Percentiles rank a stretch among this genome's conserved stretches.
phyloP scores from a whole-genome alignment of 2,113 vertebrate genomes.

The Megaceryle maxima region DNA sequence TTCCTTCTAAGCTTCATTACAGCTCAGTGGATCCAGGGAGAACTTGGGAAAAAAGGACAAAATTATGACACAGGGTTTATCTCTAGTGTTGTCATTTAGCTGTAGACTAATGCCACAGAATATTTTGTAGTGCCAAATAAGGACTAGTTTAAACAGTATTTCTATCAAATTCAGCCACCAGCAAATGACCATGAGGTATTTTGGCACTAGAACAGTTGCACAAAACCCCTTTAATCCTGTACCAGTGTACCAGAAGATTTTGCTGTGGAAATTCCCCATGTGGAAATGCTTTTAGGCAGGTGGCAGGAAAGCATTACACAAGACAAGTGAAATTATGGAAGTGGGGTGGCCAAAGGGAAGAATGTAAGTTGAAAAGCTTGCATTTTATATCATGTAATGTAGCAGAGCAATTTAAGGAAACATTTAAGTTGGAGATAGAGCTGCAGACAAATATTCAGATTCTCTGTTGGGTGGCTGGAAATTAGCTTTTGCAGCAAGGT shows the following conservation, averaged over 20 bases:
- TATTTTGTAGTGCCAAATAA: neutral
- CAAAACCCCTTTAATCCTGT: neutral
- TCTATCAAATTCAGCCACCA: neutral
- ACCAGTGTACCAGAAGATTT: neutral
- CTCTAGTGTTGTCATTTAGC: neutral
- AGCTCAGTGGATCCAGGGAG: neutral
- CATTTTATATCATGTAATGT: neutral
- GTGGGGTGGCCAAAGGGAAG: neutral
- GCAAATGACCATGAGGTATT: neutral
- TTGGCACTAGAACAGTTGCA: neutral
- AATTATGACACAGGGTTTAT: neutral
- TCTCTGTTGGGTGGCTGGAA: neutral
- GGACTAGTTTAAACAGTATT: neutral
- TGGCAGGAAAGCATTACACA: neutral
- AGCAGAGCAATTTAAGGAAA: neutral
- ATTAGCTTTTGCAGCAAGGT: neutral
- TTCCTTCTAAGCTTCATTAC: neutral
- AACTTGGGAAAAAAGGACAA: neutral
- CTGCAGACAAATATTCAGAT: neutral
- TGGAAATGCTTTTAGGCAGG: neutral
- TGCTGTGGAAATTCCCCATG: neutral
- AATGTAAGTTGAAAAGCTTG: neutral
- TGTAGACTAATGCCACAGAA: neutral
- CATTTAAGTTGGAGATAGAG: neutral
- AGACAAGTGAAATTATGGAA: neutral